Base-by-base conservation (phyloP, 2,113 vertebrate species). In the Amblyopsis rosae region DNA sequence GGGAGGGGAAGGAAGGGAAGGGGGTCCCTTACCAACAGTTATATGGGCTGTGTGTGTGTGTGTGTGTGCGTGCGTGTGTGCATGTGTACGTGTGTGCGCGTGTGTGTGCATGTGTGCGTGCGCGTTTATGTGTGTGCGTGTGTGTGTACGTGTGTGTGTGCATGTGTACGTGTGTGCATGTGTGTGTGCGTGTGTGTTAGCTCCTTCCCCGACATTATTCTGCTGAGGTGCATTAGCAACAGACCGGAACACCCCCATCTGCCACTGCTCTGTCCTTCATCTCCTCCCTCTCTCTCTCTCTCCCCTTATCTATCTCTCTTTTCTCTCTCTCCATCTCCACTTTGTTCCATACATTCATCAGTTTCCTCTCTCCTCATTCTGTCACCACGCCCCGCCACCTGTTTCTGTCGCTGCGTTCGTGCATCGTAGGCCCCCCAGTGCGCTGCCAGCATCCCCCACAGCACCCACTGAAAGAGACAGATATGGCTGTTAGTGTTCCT, bases 231-330 rank as follows among this genome's bases (percentile, higher is more conserved):
- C 81, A 84, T 85, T 75, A 83, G 86, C 85, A 89, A 77, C 81
- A 82, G 80, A 91, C 71, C 88, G 85, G 80, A 88, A 91, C 87
- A 70, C 45, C 65, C 63, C 87, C 88, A 89, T 90, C 87, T 90
- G 90, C 79, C 64, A 19, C 80, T 60, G 59, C 49, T 48, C 65
- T 68, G 80, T 87, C 83, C 83, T 87, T 70, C 45, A 41, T 72
- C 12, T 17, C 26, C 59, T 68, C 53, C 56, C 61, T 59, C 69
- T 81, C 72, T 57, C 72, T 41, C 65, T 51, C 76, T 66, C 80
- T 75, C 15, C 4, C 19, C 12, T 15, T 17, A 46, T 50, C 54
- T 70, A 15, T 35, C 64, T 70, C 75, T 62, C 62, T 69, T 16
- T 13, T 53, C 50, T 41, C 35, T 41, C 35, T 26, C 63, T 45